A percentile compares a stretch with the other conserved stretches of the same genome.
These are phyloP conservation scores for Calyptommatus sinebrachiatus DNA, from an alignment of 2,113 vertebrate species.

Conservation along the genomic window DNA sequence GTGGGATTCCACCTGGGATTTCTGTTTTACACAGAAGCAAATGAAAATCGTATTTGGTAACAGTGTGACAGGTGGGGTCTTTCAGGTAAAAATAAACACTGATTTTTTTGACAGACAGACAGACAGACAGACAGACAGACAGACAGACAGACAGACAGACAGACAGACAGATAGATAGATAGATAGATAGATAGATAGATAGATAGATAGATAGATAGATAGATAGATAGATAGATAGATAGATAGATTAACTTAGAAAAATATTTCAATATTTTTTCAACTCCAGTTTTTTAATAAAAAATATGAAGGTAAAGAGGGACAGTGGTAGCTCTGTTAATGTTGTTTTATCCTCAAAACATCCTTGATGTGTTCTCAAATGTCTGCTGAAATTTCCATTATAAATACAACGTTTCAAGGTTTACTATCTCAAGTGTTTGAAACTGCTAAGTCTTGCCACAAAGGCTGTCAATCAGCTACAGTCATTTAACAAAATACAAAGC, in stretches of 20 bases:
- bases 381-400: slow-evolving; percentile 20
- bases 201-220: no score
- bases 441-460: slow-evolving; percentile 18
- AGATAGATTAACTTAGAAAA: background rate
- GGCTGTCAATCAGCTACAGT: background rate
- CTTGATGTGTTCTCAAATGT: slow-evolving; percentile 21
- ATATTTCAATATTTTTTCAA: slow-evolving; percentile 12
- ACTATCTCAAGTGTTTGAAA: slow-evolving; percentile 21
- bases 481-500: background rate
- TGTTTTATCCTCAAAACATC: slow-evolving; percentile 14
- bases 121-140: no score
- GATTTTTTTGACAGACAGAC: no score
- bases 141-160: no score
- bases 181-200: no score
- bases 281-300: background rate
- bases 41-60: background rate
- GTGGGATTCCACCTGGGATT: no score
- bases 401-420: slow-evolving; percentile 19
- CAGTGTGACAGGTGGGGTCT: background rate
- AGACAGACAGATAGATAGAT: no score
- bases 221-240: no score
- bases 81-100: background rate
- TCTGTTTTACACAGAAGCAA: background rate
- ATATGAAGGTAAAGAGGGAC: background rate
- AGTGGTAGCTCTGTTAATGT: background rate